phyloP scores from a whole-genome alignment of 2,797 vertebrate genomes.

The Pseudochromis fuscus region DNA sequence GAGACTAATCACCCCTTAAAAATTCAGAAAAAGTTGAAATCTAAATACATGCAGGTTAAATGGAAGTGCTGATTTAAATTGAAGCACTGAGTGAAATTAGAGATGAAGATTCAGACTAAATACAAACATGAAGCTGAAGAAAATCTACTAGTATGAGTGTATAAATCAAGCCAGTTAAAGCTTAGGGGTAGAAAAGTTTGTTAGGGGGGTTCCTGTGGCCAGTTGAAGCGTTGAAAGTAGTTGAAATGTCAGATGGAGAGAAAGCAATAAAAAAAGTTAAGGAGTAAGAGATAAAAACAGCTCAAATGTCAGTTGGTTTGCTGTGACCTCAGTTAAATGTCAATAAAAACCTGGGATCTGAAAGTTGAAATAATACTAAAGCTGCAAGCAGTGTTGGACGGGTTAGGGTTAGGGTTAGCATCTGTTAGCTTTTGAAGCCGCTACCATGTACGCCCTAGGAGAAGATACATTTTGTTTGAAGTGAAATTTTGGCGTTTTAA shows the following conservation, averaged over 20 bases:
- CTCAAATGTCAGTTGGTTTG: background rate
- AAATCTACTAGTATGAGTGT: background rate
- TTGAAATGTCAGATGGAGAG: background rate
- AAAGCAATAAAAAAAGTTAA: background rate
- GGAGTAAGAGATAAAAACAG: background rate
- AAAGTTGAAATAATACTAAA: too few species aligned
- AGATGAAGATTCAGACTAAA: background rate
- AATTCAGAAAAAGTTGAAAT: background rate
- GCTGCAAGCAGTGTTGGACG: too few species aligned
- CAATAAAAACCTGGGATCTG: background rate
- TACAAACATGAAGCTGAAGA: background rate
- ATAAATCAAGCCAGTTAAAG: background rate
- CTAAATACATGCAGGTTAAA: background rate
- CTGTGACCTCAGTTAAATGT: background rate
- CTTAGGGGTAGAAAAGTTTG: background rate
- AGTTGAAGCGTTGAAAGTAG: background rate
- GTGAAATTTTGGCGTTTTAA: too few species aligned
- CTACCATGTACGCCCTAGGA: too few species aligned
- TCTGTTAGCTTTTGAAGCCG: too few species aligned
- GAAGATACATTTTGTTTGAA: too few species aligned
- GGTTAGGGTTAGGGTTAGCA: too few species aligned
- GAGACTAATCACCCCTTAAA: too few species aligned
- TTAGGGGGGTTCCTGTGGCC: too few species aligned
- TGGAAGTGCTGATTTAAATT: background rate
- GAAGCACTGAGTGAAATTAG: background rate